Base-by-base conservation (phyloP, 2,888 invertebrate genomes). In the Oxytorus armatus region DNA sequence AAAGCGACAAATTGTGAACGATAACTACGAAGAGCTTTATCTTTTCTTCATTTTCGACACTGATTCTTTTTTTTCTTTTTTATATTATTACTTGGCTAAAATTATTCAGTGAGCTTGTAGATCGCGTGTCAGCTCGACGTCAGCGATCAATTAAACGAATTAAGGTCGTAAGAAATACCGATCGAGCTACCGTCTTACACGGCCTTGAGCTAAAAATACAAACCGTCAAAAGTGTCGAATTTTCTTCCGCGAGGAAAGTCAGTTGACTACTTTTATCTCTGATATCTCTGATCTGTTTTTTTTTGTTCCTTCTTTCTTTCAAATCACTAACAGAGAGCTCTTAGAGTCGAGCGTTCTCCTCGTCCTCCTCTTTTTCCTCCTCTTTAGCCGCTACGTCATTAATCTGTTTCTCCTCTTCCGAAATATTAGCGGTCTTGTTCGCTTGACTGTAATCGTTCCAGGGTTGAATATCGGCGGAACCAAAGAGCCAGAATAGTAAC, bases 381-480 rank as follows among this genome's bases (percentile, higher is more conserved):
- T 81, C 79, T 42, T 85, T 85, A 10, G 77, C 21, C 3, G 76
- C 76, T 1, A 79, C 16, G 11, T 51, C 70, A 10, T 83, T 88
- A 79, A 90, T 89, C 36, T 85, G 86, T 51, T 84, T 89, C 16
- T 89, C 90, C 42, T 91, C 91, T 0, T 90, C 90, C 0, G 84
- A 8, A 39, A 83, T 14, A 1, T 72, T 55, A 0, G 49, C 18
- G 3, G 11, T 66, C 44, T 42, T 55, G 36, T 75, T 68, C 0
- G 80, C 86, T 0, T 92, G 90, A 0, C 87, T 89, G 0, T 92
- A 86, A 84, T 93, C 93, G 89, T 96, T 96, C 96, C 96, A 96
- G 1, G 93, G 91, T 88, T 96, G 96, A 14, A 95, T 94, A 70
- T 95, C 94, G 0, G 94, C 95, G 0, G 95, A 95, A 4, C 96